These are phyloP conservation scores for Hylomyscus alleni DNA, from an alignment of 2,797 vertebrate species.

Conservation along the genomic window DNA sequence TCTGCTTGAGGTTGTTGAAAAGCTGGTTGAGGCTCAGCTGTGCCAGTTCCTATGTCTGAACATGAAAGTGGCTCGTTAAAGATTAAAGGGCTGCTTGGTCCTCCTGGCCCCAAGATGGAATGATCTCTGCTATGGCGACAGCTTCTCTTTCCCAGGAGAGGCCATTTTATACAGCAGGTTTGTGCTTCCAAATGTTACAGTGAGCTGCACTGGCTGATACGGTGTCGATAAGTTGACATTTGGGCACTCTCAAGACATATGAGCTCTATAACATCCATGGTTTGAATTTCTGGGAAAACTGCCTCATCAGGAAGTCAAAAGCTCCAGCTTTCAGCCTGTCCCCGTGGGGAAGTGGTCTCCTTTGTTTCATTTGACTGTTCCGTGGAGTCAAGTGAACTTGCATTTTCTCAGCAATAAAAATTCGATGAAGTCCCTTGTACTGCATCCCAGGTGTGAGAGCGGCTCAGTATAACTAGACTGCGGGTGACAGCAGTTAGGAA, in stretches of 20 bases:
- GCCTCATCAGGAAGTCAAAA: conserved; percentile 70
- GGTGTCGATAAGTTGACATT: conserved; percentile 73
- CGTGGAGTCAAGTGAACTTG: conserved; percentile 72
- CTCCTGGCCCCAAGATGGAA: conserved; percentile 76
- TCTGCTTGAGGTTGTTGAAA: background rate
- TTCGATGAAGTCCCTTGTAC: conserved; percentile 66
- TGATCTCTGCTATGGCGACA: conserved; percentile 74
- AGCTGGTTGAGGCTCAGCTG: conserved; percentile 24
- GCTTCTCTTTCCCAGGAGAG: conserved; percentile 80
- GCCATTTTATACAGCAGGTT: conserved; percentile 73
- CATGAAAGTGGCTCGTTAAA: conserved; percentile 76
- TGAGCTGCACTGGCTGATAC: conserved; percentile 62
- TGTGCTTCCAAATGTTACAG: conserved; percentile 71
- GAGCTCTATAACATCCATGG: conserved; percentile 68
- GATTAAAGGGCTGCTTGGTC: conserved; percentile 78
- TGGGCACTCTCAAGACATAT: conserved; percentile 69
- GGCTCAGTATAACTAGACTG: conserved; percentile 18
- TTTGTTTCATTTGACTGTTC: conserved; percentile 74
- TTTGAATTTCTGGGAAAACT: conserved; percentile 79
- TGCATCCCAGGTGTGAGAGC: conserved; percentile 72
- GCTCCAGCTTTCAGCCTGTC: conserved; percentile 43
- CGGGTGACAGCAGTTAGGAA: conserved; percentile 67
- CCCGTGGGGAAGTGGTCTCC: conserved; percentile 42
- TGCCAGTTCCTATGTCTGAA: conserved; percentile 58
- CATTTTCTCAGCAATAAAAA: conserved; percentile 76